These are phyloP conservation scores for Penaeus monodon DNA, from an alignment of 2,888 invertebrate species.

Conservation along the genomic window DNA sequence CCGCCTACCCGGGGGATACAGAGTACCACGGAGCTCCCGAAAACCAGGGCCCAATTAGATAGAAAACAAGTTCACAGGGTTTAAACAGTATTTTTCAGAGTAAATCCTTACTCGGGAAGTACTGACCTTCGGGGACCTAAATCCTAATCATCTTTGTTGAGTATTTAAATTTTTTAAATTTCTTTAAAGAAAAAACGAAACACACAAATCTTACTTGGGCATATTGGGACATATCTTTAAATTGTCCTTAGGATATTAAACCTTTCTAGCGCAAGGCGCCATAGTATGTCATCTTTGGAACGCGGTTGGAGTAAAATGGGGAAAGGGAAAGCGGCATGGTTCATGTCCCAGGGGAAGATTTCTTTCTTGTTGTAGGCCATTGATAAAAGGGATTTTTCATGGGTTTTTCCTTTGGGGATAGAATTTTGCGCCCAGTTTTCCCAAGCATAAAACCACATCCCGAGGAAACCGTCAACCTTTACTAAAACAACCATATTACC, in stretches of 20 bases:
- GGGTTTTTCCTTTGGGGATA: constrained; percentile 59
- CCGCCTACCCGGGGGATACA: constrained; percentile 93
- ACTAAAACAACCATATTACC: too few relatives aligned
- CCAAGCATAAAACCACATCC: constrained; percentile 73
- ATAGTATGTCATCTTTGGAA: background rate
- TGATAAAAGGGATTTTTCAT: constrained; percentile 59
- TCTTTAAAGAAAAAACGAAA: background rate
- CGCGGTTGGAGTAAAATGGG: constrained; percentile 70
- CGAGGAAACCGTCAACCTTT: constrained; percentile 39
- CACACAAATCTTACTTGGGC: constrained; percentile 71
- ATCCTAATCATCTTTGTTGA: too few relatives aligned
- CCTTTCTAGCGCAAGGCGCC: constrained; percentile 70
- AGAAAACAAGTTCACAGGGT: background rate
- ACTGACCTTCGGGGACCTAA: too few relatives aligned
- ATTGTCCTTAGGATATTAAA: constrained; percentile 82
- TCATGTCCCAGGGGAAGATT: constrained; percentile 73
- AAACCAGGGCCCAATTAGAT: background rate
- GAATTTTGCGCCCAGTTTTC: constrained; percentile 72
- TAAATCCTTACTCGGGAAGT: too few relatives aligned
- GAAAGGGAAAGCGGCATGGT: constrained; percentile 74
- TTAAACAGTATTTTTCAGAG: too few relatives aligned
- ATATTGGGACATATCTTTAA: constrained; percentile 81
- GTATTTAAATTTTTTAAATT: too few relatives aligned
- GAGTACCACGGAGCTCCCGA: constrained; percentile 79
- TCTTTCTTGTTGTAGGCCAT: constrained; percentile 68